Evolutionary conservation across 2,797 vertebrate species (phyloP), one percentile per base, ranked within the genome.

Genomic region (Synaphobranchus kaupii): DNA sequence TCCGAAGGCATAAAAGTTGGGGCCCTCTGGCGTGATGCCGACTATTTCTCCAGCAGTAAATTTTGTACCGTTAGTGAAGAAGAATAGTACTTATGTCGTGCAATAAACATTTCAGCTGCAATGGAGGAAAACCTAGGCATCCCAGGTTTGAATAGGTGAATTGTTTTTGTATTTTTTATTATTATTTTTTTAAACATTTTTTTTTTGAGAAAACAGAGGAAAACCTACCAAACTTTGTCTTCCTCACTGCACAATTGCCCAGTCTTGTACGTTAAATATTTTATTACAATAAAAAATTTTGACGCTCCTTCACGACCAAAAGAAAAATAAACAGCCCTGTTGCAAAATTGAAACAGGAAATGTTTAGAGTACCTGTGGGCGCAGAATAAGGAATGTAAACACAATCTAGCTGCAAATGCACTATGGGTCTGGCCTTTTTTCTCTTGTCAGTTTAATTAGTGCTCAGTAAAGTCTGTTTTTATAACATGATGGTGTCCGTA

Each of bases 311-410:
- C 58, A n/a, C 28, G 44, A 84, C 20, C 63, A 44, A 84, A 28
- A 9, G 34, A 71, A 76, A 50, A 84, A 83, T 31, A 84, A 84
- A 71, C 8, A 13, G 48, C 81, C 66, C 83, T 84, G 48, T 68
- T 81, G 60, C 73, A 84, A 83, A 71, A 85, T 78, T 52, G 76
- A 87, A 87, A 86, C 76, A n/a, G 52, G 82, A 81, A 87, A 73
- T 56, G 88, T 87, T 90, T 83, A 66, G 66, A 86, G 88, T 90
- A 88, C 85, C 86, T 88, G 88, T 90, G 87, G 82, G 34, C 76
- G 84, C 47, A 20, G 28, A 86, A 56, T 60, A 85, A 81, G 78
- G 90, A 89, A 88, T 89, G 88, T 89, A 89, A 90, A 90, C 87
- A 90, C 80, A 86, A 50, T 52, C 60, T 83, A 66, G 60, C 56